Percentiles rank a stretch among this genome's conserved stretches.
phyloP scores from a whole-genome alignment of 2,113 vertebrate species.

The Sinocyclocheilus anshuiensis region DNA sequence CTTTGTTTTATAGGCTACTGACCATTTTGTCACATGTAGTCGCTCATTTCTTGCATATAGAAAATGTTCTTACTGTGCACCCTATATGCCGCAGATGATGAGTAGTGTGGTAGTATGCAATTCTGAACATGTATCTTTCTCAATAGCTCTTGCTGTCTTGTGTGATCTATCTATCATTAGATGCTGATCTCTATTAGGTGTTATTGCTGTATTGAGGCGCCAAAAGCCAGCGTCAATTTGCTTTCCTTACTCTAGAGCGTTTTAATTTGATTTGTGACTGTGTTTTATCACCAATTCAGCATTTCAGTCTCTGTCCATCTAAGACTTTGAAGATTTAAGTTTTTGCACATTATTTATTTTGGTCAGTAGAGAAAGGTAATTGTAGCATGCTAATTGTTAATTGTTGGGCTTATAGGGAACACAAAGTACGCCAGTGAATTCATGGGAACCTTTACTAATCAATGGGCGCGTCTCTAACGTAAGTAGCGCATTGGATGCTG shows the following conservation, averaged over 20 bases:
- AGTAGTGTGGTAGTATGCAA: too few relatives aligned
- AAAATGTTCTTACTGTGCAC: background rate
- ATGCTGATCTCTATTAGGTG: slow-evolving; percentile 19
- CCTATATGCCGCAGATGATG: too few relatives aligned
- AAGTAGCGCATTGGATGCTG: background rate
- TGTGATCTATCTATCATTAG: slow-evolving; percentile 39
- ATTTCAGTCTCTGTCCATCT: slow-evolving; percentile 13
- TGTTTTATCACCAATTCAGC: slow-evolving; percentile 33
- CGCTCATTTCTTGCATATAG: too few relatives aligned
- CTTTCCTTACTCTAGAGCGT: slow-evolving; percentile 1
- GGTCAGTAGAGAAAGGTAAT: background rate
- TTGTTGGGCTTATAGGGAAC: slow-evolving; percentile 1
- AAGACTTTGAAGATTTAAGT: slow-evolving; percentile 22
- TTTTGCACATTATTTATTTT: background rate
- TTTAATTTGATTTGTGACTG: slow-evolving; percentile 44
- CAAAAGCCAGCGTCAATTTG: background rate
- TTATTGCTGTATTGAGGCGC: slow-evolving; percentile 18
- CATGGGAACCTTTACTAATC: slow-evolving; percentile 13
- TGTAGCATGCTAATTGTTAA: slow-evolving; percentile 8
- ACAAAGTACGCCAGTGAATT: background rate
- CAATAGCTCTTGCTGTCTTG: slow-evolving; percentile 65
- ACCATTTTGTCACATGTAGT: background rate
- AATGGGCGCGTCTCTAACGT: background rate
- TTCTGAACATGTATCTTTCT: too few relatives aligned
- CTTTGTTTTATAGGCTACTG: background rate